Evolutionary conservation across 1,140 invertebrate species (phyloP).

Genomic region (Holcopasites calliopsidis): DNA sequence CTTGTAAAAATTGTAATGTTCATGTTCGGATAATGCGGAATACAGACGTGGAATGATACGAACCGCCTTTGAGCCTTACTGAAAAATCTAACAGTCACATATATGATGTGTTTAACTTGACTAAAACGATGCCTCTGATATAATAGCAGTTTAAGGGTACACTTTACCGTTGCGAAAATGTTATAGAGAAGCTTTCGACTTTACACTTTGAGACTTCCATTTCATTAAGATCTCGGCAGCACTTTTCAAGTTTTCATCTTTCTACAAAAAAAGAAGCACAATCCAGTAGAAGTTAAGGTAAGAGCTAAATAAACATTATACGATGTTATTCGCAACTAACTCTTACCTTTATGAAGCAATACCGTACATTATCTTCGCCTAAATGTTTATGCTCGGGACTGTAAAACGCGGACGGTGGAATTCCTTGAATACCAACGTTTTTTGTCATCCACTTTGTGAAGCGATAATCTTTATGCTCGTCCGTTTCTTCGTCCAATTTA

Average conservation of each 20-base stretch:
- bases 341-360: slow-evolving; percentile 95
- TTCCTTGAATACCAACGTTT: slow-evolving; percentile 94
- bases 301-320: neutral
- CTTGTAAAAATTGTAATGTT: neutral
- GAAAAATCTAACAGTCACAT: too few species aligned
- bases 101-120: too few species aligned
- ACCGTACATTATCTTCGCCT: slow-evolving; percentile 93
- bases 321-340: slow-evolving; percentile 5
- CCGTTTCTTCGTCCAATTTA: slow-evolving; percentile 84
- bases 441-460: slow-evolving; percentile 98
- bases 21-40: neutral
- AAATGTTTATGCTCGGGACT: slow-evolving; percentile 89
- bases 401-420: slow-evolving; percentile 97
- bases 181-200: neutral
- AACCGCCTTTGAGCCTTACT: neutral
- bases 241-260: slow-evolving; percentile 88
- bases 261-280: slow-evolving; percentile 73
- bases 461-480: slow-evolving; percentile 90
- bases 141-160: too few species aligned
- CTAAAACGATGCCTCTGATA: neutral
- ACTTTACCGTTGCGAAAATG: too few species aligned
- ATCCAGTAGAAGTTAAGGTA: slow-evolving; percentile 14
- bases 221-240: slow-evolving; percentile 83
- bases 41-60: neutral
- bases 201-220: slow-evolving; percentile 79